phyloP scores from a whole-genome alignment of 2,797 vertebrate genomes.

The Gymnodraco acuticeps region DNA sequence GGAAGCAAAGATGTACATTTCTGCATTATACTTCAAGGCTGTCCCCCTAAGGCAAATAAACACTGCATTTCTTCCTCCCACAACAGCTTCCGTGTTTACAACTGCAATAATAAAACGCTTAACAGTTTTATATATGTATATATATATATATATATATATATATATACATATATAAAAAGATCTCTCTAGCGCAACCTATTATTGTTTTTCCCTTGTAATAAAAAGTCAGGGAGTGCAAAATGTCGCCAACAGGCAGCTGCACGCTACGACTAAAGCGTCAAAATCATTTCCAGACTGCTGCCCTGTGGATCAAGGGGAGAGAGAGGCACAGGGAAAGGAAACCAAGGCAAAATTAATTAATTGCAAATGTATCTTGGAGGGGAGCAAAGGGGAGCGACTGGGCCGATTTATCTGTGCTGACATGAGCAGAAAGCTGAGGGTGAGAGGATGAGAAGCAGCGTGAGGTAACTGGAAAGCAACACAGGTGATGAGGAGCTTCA shows the following conservation, averaged over 20 bases:
- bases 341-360: conserved; percentile 82
- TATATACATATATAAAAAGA: conserved; percentile 18
- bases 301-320: conserved; percentile 75
- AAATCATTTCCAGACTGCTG: conserved; percentile 84
- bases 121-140: neutral
- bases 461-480: conserved; percentile 32
- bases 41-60: conserved; percentile 53
- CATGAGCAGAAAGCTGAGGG: conserved; percentile 35
- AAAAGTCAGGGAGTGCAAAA: conserved; percentile 80
- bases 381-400: conserved; percentile 55
- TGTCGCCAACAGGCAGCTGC: conserved; percentile 77
- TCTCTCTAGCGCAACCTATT: conserved; percentile 49
- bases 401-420: conserved; percentile 63
- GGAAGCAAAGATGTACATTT: conserved; percentile 30
- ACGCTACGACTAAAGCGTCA: conserved; percentile 78
- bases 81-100: conserved; percentile 60
- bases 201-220: conserved; percentile 69
- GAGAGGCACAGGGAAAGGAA: conserved; percentile 66
- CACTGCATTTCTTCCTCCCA: conserved; percentile 51
- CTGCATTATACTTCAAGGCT: neutral
- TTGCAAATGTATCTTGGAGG: conserved; percentile 81
- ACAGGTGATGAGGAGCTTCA: conserved; percentile 47
- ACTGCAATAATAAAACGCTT: conserved; percentile 63
- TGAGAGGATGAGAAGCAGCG: conserved; percentile 46
- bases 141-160: too few relatives aligned